Base-by-base conservation (phyloP, 2,797 vertebrate genomes). In the Vireo griseus region DNA sequence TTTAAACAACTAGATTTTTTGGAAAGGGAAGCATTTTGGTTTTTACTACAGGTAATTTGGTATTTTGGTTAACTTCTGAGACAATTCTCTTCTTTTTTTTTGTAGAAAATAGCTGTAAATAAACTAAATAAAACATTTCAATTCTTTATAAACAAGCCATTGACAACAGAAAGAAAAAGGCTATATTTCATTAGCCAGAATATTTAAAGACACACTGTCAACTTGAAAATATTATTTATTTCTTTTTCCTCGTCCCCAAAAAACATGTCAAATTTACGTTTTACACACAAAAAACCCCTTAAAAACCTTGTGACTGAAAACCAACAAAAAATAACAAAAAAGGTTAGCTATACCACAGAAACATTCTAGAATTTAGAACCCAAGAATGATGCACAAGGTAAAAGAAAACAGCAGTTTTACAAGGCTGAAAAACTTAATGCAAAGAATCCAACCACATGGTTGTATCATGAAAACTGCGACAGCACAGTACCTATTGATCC, bases 51-150 rank as follows among this genome's bases (percentile, higher is more conserved):
- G 10, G 22, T 35, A 35, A 57, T 57, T 57, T 35, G n/a, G 25
- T 83, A 95, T 93, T 92, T 92, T 89, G 13, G 55, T 87, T 95
- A 84, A 85, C 95, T 97, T 95, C 65, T 88, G 74, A 94, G 81
- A 86, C 24, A 47, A 90, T 90, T 91, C 94, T 76, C 13, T 71
- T 97, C 57, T 88, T 11, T 39, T 84, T 95, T 94, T 69, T 62
- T 26, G 48, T 91, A 95, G 65, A 95, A 97, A 97, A 96, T 77
- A 84, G 69, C 75, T 97, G 89, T 95, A 96, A 96, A 95, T 57
- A 96, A 97, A 96, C 88, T 80, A 95, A 97, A 94, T n/a, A 83
- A 95, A 97, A 96, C 51, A 86, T 67, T 92, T 89, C 48, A 87
- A 33, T 45, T 90, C 51, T 91, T 84, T 66, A 88, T 61, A 85